Evolutionary conservation across 2,113 vertebrate genomes (phyloP).

Genomic region (Kobus ellipsiprymnus): DNA sequence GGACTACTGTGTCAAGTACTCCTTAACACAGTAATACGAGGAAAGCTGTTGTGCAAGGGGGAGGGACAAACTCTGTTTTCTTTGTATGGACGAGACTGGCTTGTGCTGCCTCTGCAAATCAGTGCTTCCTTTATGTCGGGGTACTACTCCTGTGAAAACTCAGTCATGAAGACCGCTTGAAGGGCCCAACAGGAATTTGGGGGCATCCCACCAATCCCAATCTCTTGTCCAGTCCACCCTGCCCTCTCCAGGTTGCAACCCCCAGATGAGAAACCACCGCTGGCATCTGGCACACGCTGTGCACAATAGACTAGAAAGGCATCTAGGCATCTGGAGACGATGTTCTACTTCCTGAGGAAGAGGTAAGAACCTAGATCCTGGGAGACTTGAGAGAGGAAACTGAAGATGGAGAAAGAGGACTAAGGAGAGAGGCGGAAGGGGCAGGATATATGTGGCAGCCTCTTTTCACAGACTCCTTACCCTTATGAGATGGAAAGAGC

Average conservation of each 20-base stretch:
- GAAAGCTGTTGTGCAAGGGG: neutral
- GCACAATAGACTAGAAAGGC: neutral
- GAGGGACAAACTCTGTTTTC: neutral
- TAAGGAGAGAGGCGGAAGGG: neutral
- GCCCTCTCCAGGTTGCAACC: neutral
- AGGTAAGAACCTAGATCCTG: neutral
- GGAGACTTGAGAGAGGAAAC: neutral
- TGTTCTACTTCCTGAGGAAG: neutral
- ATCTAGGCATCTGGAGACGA: neutral
- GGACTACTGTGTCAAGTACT: neutral
- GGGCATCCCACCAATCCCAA: neutral
- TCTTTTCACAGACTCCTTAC: neutral
- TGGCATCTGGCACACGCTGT: neutral
- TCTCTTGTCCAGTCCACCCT: neutral
- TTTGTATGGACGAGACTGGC: neutral
- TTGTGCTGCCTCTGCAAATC: neutral
- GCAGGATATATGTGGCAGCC: neutral
- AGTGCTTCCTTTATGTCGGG: neutral
- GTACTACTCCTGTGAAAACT: neutral
- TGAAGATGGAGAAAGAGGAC: neutral
- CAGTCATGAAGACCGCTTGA: neutral
- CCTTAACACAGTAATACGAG: neutral
- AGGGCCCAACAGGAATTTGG: neutral
- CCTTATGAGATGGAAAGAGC: neutral
- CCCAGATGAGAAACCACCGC: neutral